These are phyloP conservation scores for Orchesella cincta DNA, from an alignment of 1,140 invertebrate species.

Conservation along the genomic window DNA sequence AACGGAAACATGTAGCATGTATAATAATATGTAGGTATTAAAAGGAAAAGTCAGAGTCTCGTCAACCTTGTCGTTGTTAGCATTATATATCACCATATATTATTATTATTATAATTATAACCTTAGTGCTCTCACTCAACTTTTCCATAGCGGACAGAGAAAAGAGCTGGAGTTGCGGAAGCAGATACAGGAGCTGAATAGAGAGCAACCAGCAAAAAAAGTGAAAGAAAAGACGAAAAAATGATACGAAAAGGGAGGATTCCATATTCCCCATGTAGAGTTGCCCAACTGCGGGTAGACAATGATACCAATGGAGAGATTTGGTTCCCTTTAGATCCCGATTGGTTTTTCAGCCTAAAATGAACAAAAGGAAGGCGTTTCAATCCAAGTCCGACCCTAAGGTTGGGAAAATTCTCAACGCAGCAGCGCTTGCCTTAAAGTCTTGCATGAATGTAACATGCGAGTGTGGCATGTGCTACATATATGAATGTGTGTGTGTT, in stretches of 20 bases:
- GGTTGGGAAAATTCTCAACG: conserved; percentile 40
- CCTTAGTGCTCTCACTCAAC: neutral
- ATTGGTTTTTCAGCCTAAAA: conserved; percentile 49
- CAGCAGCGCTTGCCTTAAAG: conserved; percentile 39
- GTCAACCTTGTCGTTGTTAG: neutral
- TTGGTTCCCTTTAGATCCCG: conserved; percentile 40
- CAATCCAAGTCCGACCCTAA: conserved; percentile 43
- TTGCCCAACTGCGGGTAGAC: conserved; percentile 44
- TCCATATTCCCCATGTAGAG: conserved; percentile 22
- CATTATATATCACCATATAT: neutral
- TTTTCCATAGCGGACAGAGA: neutral
- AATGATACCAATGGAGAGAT: conserved; percentile 44
- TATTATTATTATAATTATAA: neutral
- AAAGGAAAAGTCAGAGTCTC: neutral
- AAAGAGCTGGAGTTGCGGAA: too few species aligned
- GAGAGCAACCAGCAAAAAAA: conserved; percentile 10
- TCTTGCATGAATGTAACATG: neutral
- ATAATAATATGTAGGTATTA: too few species aligned
- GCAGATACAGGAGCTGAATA: too few species aligned
- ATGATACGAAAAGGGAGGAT: neutral
- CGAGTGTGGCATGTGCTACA: neutral
- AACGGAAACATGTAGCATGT: too few species aligned
- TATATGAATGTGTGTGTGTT: neutral
- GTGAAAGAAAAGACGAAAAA: neutral
- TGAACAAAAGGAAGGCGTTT: conserved; percentile 49